Conservation (phyloP, 92 coral and sea anemone species). For the Palythoa grandiflora region DNA sequence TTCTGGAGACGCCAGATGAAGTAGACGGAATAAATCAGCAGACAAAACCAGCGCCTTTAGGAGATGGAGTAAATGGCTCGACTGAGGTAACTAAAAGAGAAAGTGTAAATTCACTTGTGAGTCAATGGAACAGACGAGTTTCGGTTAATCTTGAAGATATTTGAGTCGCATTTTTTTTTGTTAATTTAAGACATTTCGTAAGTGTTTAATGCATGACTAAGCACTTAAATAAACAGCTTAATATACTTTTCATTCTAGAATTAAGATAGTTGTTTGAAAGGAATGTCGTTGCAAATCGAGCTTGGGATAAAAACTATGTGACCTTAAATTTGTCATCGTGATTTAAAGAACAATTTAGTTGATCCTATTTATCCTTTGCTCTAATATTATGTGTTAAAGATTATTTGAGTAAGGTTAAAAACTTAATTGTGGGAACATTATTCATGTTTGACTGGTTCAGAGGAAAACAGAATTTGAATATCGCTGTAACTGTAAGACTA, state of each 20-base stretch:
- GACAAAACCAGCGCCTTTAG: background rate
- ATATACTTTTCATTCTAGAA: background rate
- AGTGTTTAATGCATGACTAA: background rate
- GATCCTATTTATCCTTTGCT: background rate
- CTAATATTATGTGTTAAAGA: background rate
- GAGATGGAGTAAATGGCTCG: background rate
- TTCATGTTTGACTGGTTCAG: background rate
- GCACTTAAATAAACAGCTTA: background rate
- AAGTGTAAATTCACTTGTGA: constrained; percentile 37
- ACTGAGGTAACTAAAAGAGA: constrained; percentile 5
- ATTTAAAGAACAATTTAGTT: background rate
- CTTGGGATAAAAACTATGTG: background rate
- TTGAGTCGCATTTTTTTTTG: background rate
- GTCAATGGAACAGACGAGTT: constrained; percentile 43
- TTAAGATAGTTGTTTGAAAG: background rate
- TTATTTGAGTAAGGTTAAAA: constrained; percentile 15
- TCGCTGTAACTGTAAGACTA: background rate
- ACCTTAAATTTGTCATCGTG: background rate
- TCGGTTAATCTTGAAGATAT: constrained; percentile 32
- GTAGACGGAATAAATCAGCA: background rate
- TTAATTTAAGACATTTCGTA: background rate
- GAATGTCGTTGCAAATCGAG: background rate
- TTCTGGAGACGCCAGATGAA: constrained; percentile 21
- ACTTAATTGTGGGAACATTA: background rate
- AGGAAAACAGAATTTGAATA: background rate